Evolutionary conservation across 2,888 invertebrate genomes (phyloP).

Genomic region (Spisula subtruncata): DNA sequence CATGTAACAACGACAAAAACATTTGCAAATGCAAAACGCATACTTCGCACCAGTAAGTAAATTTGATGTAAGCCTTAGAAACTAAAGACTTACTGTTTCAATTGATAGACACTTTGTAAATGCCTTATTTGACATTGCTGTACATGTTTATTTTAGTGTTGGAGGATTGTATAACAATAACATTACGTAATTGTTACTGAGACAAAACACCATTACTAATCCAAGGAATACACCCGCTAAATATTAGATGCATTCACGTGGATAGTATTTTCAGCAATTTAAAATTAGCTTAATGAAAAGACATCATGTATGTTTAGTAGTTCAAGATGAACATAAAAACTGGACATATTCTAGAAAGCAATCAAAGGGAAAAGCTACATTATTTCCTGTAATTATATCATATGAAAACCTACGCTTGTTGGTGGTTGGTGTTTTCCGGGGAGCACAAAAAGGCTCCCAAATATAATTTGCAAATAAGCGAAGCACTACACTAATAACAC

Average conservation of each 20-base stretch:
- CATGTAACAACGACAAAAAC: too few species aligned
- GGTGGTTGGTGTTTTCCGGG: not conserved
- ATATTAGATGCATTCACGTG: not conserved
- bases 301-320: not conserved
- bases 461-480: conserved; percentile 14
- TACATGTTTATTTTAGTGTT: too few species aligned
- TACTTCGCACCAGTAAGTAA: too few species aligned
- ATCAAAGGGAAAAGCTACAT: not conserved
- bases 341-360: not conserved
- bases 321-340: not conserved
- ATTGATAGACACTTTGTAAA: too few species aligned
- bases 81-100: too few species aligned
- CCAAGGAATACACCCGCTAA: too few species aligned
- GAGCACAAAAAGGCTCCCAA: not conserved
- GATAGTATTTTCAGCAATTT: not conserved
- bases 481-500: not conserved
- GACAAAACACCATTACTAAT: too few species aligned
- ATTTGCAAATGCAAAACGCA: too few species aligned
- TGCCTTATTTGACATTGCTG: too few species aligned
- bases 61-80: too few species aligned
- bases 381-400: conserved; percentile 8
- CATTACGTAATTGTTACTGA: too few species aligned
- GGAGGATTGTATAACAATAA: too few species aligned
- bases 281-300: not conserved
- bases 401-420: not conserved